Evolutionary conservation across 2,888 invertebrate genomes (phyloP), one percentile per base, ranked within the genome.

Genomic region (Isotomurus palustris): DNA sequence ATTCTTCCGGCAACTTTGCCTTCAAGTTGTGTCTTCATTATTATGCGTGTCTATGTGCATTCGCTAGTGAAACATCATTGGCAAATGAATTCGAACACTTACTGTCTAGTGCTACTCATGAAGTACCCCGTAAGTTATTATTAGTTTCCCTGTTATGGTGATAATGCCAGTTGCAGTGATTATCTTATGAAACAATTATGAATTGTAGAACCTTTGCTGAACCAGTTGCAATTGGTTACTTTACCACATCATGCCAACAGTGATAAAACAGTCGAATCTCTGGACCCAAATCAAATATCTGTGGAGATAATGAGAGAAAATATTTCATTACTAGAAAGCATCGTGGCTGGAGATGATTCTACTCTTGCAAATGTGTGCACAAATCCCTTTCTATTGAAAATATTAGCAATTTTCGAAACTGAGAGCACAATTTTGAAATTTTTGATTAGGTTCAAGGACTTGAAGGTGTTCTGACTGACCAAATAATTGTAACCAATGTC

Each of bases 41-140:
- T 74, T 85, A 84, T 74, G 82, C 84, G 8, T 85, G 85, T 72
- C 77, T 86, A 44, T 83, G 84, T 75, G 84, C 85, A 40, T 83
- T 86, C 75, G 82, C 83, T 25, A 83, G 84, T 72, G 82, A 84
- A 73, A 76, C 79, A 12, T 81, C 81, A 71, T 77, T 83, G 56
- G 73, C 78, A 5, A 79, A 81, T 66, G 85, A 86, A 72, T 86
- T 85, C 75, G 75, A 78, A 40, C 78, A 78, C 72, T 83, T 80
- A 67, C 78, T 68, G 8, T 40, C 60, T 8, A 58, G 58, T 49
- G 55, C 43, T 22, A 53, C 56, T 43, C 53, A 58, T 6, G 57
- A 63, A 6, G 50, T 48, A 32, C 24, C 59, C 2, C 59, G 63
- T 63, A 54, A 56, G 58, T 27, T 3, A 40, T 17, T 44, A 19